A percentile compares a stretch with the other conserved stretches of the same genome.
Conservation (phyloP, 2,888 invertebrate species). For the Eupelmus urozonus region DNA sequence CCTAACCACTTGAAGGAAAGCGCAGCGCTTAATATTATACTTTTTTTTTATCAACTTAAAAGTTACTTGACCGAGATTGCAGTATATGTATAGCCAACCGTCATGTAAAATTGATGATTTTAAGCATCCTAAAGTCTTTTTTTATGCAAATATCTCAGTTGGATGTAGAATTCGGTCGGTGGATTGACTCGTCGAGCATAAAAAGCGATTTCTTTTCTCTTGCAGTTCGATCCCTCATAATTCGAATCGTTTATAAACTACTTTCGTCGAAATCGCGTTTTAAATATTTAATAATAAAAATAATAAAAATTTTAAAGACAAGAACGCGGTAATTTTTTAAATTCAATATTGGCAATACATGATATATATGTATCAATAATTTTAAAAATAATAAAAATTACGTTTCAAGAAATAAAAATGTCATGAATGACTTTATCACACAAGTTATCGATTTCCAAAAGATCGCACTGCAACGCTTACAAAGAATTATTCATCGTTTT, state of each 20-base stretch:
- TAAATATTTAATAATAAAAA: slow-evolving; percentile 4
- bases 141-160: slow-evolving; percentile 50
- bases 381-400: neutral
- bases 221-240: slow-evolving; percentile 24
- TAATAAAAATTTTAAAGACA: slow-evolving; percentile 1
- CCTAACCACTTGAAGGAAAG: slow-evolving; percentile 21
- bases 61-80: slow-evolving; percentile 66
- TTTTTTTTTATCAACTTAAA: slow-evolving; percentile 34
- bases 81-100: slow-evolving; percentile 63
- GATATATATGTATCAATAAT: too few relatives aligned
- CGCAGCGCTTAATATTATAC: slow-evolving; percentile 34
- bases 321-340: neutral
- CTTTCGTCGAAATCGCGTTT: too few relatives aligned
- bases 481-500: slow-evolving; percentile 44
- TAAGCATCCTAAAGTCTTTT: slow-evolving; percentile 49
- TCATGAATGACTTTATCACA: neutral
- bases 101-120: slow-evolving; percentile 62
- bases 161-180: slow-evolving; percentile 39
- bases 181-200: slow-evolving; percentile 53
- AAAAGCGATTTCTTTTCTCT: slow-evolving; percentile 36
- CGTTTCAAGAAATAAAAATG: too few relatives aligned
- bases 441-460: slow-evolving; percentile 30
- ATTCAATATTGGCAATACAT: neutral
- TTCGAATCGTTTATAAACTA: neutral
- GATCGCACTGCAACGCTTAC: slow-evolving; percentile 29